Evolutionary conservation across 2,888 invertebrate species (phyloP).

Genomic region (Meiosimyza platycephala): DNA sequence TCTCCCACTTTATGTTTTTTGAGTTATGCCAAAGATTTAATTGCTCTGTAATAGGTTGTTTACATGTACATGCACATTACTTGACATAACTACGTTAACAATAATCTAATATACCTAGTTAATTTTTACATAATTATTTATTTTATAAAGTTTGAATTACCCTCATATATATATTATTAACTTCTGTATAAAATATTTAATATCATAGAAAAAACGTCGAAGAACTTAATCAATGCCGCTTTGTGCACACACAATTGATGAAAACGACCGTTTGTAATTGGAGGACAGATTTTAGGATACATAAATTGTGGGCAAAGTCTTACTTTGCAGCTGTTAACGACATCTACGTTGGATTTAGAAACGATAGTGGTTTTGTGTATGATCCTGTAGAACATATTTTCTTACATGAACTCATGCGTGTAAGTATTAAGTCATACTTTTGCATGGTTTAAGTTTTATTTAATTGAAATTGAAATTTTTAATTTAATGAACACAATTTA

Average conservation of each 20-base stretch:
- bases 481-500: not conserved
- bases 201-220: constrained; percentile 1
- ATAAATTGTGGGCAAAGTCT: constrained; percentile 11
- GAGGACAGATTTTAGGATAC: not conserved
- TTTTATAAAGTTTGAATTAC: too few species aligned
- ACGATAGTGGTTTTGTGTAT: not conserved
- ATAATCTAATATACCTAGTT: too few species aligned
- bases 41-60: too few species aligned
- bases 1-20: too few species aligned
- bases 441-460: not conserved
- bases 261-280: constrained; percentile 3
- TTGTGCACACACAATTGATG: constrained; percentile 17
- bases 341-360: constrained; percentile 14
- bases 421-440: not conserved
- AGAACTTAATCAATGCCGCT: constrained; percentile 1
- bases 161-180: too few species aligned
- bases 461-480: too few species aligned
- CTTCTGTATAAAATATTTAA: too few species aligned
- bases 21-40: too few species aligned
- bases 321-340: constrained; percentile 15
- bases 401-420: not conserved
- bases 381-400: not conserved
- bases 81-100: too few species aligned
- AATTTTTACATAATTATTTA: too few species aligned
- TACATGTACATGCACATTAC: too few species aligned